phyloP scores from a whole-genome alignment of 2,888 invertebrate genomes.

The Drosophila mettleri region DNA sequence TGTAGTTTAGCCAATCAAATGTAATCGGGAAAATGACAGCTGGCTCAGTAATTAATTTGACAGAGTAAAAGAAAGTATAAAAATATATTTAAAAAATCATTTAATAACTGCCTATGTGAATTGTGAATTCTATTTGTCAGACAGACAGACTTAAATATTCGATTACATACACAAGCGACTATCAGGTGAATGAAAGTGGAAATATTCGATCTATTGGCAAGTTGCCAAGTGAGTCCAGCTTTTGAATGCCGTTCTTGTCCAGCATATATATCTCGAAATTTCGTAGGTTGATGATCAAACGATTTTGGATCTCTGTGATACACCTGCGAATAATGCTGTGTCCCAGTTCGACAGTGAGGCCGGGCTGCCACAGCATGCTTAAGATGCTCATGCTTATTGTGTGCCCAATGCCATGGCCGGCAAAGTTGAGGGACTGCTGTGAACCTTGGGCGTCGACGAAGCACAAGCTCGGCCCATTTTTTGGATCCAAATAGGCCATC shows the following conservation, averaged over 20 bases:
- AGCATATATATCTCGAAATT: slow-evolving; percentile 95
- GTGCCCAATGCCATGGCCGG: slow-evolving; percentile 96
- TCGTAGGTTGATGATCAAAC: slow-evolving; percentile 94
- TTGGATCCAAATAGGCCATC: slow-evolving; percentile 88
- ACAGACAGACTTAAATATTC: not conserved
- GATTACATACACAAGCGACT: not conserved
- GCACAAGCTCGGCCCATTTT: slow-evolving; percentile 92
- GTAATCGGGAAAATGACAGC: not conserved
- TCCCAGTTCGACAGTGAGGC: slow-evolving; percentile 91
- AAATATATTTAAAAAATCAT: not conserved
- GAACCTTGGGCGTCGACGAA: slow-evolving; percentile 97
- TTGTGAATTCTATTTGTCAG: not conserved
- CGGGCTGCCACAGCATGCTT: slow-evolving; percentile 92
- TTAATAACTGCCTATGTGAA: not conserved
- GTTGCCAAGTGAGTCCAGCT: not conserved
- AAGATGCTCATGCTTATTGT: slow-evolving; percentile 94
- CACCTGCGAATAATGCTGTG: slow-evolving; percentile 93
- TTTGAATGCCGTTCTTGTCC: slow-evolving; percentile 92
- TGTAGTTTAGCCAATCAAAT: not conserved
- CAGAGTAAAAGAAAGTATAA: not conserved
- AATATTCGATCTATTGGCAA: rapidly evolving
- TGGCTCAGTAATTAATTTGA: not conserved
- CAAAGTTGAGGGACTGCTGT: slow-evolving; percentile 92
- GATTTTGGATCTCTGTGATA: slow-evolving; percentile 92
- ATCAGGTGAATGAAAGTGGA: not conserved